Evolutionary conservation across 2,888 invertebrate genomes (phyloP).

Genomic region (Limenitis camilla): DNA sequence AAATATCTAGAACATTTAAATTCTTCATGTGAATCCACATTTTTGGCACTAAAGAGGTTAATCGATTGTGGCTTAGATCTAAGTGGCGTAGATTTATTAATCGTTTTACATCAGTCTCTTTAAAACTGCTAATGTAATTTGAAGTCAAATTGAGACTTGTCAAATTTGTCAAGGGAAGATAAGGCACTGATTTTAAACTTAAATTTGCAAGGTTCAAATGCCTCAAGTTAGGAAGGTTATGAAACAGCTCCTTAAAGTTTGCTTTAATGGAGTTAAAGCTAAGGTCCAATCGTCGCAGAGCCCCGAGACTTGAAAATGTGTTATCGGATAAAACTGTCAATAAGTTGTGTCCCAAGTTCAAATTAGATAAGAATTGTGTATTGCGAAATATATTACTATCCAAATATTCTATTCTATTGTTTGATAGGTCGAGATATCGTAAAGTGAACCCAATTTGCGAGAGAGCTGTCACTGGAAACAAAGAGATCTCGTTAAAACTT

Average conservation of each 20-base stretch:
- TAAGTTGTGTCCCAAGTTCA: conserved; percentile 87
- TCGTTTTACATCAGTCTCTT: conserved; percentile 81
- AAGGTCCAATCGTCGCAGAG: conserved; percentile 85
- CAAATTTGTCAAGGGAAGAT: conserved; percentile 84
- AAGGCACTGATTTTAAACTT: conserved; percentile 84
- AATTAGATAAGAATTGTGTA: conserved; percentile 83
- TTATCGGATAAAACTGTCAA: conserved; percentile 90
- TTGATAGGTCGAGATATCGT: conserved; percentile 83
- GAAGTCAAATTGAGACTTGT: conserved; percentile 86
- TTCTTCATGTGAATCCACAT: conserved; percentile 82
- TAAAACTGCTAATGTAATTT: conserved; percentile 82
- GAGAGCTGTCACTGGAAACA: conserved; percentile 86
- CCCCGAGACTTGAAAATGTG: conserved; percentile 87
- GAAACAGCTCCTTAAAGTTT: conserved; percentile 90
- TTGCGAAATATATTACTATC: conserved; percentile 91
- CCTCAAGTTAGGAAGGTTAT: conserved; percentile 87
- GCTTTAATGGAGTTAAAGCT: conserved; percentile 87
- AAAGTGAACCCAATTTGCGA: conserved; percentile 86
- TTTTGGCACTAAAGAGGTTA: conserved; percentile 82
- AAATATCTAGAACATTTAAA: conserved; percentile 84
- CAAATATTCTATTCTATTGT: conserved; percentile 88
- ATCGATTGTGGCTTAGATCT: conserved; percentile 84
- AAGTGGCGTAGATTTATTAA: conserved; percentile 82
- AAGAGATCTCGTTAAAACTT: conserved; percentile 83
- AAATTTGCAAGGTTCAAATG: conserved; percentile 84